Evolutionary conservation across 2,797 vertebrate genomes (phyloP), one percentile per base, ranked within the genome.

Genomic region (Cottoperca gobio): DNA sequence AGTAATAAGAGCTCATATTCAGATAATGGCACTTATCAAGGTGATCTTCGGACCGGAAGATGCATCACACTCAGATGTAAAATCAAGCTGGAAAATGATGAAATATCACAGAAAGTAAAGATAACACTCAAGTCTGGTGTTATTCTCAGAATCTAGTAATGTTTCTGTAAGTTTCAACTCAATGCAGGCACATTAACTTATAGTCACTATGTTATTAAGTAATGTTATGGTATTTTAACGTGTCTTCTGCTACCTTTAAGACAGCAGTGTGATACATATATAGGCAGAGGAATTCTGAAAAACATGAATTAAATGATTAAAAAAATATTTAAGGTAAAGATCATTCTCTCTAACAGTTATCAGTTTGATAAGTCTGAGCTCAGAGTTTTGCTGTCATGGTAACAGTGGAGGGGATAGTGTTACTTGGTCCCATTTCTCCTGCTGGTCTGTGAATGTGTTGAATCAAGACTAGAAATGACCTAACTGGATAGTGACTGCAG

Each of bases 1-100:
- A 58, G 62, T 26, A 70, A 57, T 60, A 53, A 40, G 28, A 79
- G 58, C 81, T 64, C 33, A 39, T 45, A 35, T 64, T 45, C 12
- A 57, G 33, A 63, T 70, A 70, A 63, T 53, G 60, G 14, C 12
- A 39, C 54, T 54, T 54, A 79, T 69, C 50, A n/a, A 59, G 66
- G 23, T 60, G 17, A 60, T 75, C 2, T 0, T 46, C 43, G 12
- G 21, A 40, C n/a, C 8, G 3, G 4, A 21, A 5, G 13, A 40
- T 23, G 48, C 19, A 8, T 57, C 33, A 58, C 39, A 40, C n/a
- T 26, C 8, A 3, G 5, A 40, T 8, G 21, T 6, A 55, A 46
- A 12, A 35, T 58, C 5, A 19, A n/a, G 43, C 4, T 54, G 17
- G n/a, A 37, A 40, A 33, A 6, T 16, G 11, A 58, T 35, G 23